Evolutionary conservation across 2,888 invertebrate species (phyloP).

Genomic region (Epirrita christyi): DNA sequence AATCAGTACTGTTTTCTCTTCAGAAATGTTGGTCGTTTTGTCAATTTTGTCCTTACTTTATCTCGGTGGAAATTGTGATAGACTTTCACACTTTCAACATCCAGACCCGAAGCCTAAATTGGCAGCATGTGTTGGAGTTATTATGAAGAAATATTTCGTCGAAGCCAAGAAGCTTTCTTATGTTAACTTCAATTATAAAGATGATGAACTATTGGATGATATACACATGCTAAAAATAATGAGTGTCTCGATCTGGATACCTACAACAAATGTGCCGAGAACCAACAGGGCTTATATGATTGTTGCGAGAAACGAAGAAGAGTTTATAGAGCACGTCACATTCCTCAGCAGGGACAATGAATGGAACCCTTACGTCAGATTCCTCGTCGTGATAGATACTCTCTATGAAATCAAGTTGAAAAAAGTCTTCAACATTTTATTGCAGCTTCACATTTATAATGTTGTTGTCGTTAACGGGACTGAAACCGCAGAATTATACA

Average conservation of each 20-base stretch:
- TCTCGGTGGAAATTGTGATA: conserved; percentile 16
- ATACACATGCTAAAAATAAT: conserved; percentile 34
- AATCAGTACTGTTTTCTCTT: conserved; percentile 9
- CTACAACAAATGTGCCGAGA: neutral
- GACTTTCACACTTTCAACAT: neutral
- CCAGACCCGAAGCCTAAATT: neutral
- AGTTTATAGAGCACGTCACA: conserved; percentile 38
- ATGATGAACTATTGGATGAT: conserved; percentile 30
- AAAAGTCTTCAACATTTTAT: conserved; percentile 51
- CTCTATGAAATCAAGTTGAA: conserved; percentile 38
- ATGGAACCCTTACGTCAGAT: conserved; percentile 57
- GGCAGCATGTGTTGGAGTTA: conserved; percentile 32
- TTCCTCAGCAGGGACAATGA: conserved; percentile 41
- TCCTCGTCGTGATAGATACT: conserved; percentile 49
- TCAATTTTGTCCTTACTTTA: conserved; percentile 17
- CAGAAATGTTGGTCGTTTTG: conserved; percentile 37
- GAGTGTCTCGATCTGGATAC: conserved; percentile 1
- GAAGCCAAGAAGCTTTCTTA: conserved; percentile 32
- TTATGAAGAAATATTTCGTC: conserved; percentile 38
- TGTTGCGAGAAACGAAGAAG: conserved; percentile 31
- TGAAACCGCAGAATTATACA: conserved; percentile 48
- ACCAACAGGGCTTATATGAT: conserved; percentile 46
- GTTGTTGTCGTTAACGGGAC: conserved; percentile 53
- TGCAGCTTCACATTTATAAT: conserved; percentile 47
- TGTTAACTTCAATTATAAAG: conserved; percentile 27